Evolutionary conservation across 2,888 invertebrate genomes (phyloP), one percentile per base, ranked within the genome.

Genomic region (Adelognathus sp.): DNA sequence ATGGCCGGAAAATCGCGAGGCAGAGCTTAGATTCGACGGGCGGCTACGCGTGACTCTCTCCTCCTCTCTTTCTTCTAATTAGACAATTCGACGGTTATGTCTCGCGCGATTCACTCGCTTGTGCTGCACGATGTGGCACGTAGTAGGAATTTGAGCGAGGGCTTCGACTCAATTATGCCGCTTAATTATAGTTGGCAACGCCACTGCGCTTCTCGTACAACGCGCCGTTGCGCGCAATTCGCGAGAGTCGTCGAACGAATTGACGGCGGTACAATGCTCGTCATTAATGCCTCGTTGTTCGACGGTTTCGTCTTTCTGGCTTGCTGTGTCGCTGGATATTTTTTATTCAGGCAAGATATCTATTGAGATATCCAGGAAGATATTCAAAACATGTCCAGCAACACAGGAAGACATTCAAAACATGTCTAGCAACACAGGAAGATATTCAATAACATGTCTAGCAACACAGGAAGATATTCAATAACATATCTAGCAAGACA

Each of bases 71-170:
- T 52, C 64, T 16, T 52, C 61, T 72, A 75, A 79, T 67, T 72
- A 64, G 72, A 71, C 73, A 41, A 80, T 76, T 71, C 66, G 71
- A 61, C 60, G 71, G 52, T 76, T 71, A 61, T 61, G 76, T 60
- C 39, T 54, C 66, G 60, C 66, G 60, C 52, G 24, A 14, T 18
- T 29, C 21, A 44, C 27, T 1, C 44, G 31, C 21, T 33, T 21
- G 24, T 27, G n/a, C 44, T 63, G 41, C 56, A n/a, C 31, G n/a
- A n/a, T n/a, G 31, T 44, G 56, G 27, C 27, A 5, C 31, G 36
- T 18, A 7, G 18, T 14, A n/a, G 14, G 33, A 75, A 63, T 63
- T n/a, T 64, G 41, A 70, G 33, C 56, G 24, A 29, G 14, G 27
- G 21, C n/a, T 64, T 60, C 39, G 16, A 71, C 64, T 76, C 50